These are phyloP conservation scores for Leptodactylus fuscus DNA, from an alignment of 2,113 vertebrate genomes.

Conservation along the genomic window DNA sequence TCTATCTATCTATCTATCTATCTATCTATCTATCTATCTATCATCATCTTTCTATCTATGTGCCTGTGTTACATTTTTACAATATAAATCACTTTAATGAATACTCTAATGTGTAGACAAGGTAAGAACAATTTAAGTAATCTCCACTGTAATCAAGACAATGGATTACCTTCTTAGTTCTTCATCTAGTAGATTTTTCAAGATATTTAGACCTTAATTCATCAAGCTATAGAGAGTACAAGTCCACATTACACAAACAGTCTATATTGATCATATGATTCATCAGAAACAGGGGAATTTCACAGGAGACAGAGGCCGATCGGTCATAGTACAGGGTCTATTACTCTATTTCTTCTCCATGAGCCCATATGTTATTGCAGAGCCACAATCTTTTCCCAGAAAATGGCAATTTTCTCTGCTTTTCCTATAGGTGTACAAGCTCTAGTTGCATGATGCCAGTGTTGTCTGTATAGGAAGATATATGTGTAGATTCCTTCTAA, in stretches of 20 bases:
- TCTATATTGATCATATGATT: slow-evolving; percentile 34
- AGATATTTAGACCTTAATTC: slow-evolving; percentile 40
- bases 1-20: too few relatives aligned
- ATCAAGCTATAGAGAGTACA: slow-evolving; percentile 7
- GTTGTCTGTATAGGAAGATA: too few relatives aligned
- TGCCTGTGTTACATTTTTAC: too few relatives aligned
- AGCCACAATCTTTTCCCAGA: background rate
- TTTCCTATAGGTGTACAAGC: background rate
- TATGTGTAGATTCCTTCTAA: too few relatives aligned
- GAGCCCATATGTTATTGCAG: background rate
- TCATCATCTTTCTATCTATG: too few relatives aligned
- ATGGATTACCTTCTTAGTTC: slow-evolving; percentile 37
- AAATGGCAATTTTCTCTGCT: background rate
- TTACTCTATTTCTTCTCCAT: background rate
- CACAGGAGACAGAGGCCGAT: slow-evolving; percentile 18
- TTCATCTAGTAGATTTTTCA: background rate
- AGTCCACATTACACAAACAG: slow-evolving; percentile 19
- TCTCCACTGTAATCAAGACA: slow-evolving; percentile 9
- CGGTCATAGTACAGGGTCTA: background rate
- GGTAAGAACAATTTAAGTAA: background rate
- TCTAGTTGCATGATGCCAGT: too few relatives aligned
- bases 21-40: too few relatives aligned
- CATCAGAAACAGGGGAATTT: slow-evolving; percentile 11
- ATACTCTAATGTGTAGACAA: slow-evolving; percentile 4
- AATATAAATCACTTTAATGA: background rate